phyloP scores from a whole-genome alignment of 2,113 vertebrate genomes.

The Takifugu bimaculatus region DNA sequence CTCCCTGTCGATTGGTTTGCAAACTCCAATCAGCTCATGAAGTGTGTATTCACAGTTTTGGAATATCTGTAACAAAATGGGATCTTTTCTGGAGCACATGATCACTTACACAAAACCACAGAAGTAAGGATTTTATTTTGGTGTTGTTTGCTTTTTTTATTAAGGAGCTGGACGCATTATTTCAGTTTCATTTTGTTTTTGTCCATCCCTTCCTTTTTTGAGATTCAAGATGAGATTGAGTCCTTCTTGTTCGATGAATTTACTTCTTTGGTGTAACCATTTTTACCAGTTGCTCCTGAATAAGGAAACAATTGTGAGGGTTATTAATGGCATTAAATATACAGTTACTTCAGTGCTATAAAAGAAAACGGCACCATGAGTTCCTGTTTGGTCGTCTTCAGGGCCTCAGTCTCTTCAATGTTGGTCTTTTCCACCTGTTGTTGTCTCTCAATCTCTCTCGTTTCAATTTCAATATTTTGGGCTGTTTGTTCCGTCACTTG shows the following conservation, averaged over 20 bases:
- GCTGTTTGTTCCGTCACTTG: slow-evolving; percentile 83
- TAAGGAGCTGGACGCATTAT: too few relatives aligned
- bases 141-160: too few relatives aligned
- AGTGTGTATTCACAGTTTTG: too few relatives aligned
- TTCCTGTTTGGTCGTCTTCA: slow-evolving; percentile 85
- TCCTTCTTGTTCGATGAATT: slow-evolving; percentile 19
- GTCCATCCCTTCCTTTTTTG: too few relatives aligned
- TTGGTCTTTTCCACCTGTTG: slow-evolving; percentile 87
- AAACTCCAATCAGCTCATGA: too few relatives aligned
- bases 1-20: too few relatives aligned
- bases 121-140: too few relatives aligned
- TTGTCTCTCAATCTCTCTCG: slow-evolving; percentile 76
- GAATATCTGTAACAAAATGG: too few relatives aligned
- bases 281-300: slow-evolving; percentile 86
- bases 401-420: slow-evolving; percentile 80
- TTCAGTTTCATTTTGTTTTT: too few relatives aligned
- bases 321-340: neutral
- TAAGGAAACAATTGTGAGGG: slow-evolving; percentile 27
- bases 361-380: slow-evolving; percentile 77
- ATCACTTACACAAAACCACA: too few relatives aligned
- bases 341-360: neutral
- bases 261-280: slow-evolving; percentile 75
- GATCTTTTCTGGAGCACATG: too few relatives aligned
- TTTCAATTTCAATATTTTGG: slow-evolving; percentile 79
- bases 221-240: too few relatives aligned